phyloP scores from a whole-genome alignment of 2,888 invertebrate species.

The Xestobium rufovillosum region DNA sequence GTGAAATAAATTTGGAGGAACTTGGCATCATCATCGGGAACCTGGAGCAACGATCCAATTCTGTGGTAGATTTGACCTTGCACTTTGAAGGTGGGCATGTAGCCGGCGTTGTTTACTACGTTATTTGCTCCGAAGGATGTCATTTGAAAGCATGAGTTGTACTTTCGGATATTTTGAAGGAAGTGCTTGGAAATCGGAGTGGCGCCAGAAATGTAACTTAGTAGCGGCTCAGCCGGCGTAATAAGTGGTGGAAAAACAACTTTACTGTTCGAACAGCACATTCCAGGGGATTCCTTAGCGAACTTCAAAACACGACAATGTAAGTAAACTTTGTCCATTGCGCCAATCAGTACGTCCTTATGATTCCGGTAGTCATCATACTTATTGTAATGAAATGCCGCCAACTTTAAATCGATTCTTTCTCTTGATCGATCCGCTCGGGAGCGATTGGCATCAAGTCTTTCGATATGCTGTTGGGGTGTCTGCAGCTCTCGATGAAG shows the following conservation, averaged over 20 bases:
- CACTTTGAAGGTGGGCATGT: constrained; percentile 19
- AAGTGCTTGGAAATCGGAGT: constrained; percentile 17
- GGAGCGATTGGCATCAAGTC: no score
- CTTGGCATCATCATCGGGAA: no score
- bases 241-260: constrained; percentile 20
- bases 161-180: constrained; percentile 14
- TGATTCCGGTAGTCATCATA: constrained; percentile 28
- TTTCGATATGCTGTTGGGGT: no score
- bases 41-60: no score
- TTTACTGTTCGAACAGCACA: constrained; percentile 25
- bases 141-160: constrained; percentile 18
- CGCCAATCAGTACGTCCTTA: constrained; percentile 24
- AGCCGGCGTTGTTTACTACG: constrained; percentile 11
- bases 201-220: constrained; percentile 6
- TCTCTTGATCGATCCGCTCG: no score
- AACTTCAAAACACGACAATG: constrained; percentile 26
- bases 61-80: constrained; percentile 19
- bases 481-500: no score
- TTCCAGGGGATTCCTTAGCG: constrained; percentile 24
- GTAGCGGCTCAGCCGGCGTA: constrained; percentile 25
- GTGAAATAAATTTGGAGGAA: constrained; percentile 24
- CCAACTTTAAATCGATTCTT: no score
- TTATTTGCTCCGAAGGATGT: constrained; percentile 17
- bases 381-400: constrained; percentile 29
- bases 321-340: constrained; percentile 20